Conservation (phyloP, 2,888 invertebrate species). For the Lingula anatina region DNA sequence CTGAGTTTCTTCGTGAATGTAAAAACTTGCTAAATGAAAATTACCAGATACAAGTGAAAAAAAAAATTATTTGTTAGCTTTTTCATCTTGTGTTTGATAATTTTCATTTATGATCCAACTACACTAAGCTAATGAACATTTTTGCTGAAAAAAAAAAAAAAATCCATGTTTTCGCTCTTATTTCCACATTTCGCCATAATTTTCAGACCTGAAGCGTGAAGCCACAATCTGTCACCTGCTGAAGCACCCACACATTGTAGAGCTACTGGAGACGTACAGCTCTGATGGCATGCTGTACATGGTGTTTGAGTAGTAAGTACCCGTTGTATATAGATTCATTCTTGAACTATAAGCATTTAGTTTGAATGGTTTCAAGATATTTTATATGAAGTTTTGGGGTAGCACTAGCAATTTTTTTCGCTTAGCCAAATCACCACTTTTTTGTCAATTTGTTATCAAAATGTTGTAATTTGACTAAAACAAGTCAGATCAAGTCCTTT, state of each 20-base stretch:
- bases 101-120: too few species aligned
- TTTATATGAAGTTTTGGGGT: background rate
- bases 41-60: too few species aligned
- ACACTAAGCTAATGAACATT: too few species aligned
- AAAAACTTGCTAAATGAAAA: too few species aligned
- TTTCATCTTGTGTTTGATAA: too few species aligned
- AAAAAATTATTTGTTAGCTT: too few species aligned
- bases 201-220: constrained; percentile 88
- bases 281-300: constrained; percentile 98
- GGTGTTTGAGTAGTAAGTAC: constrained; percentile 98
- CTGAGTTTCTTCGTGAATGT: background rate
- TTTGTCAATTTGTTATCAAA: background rate
- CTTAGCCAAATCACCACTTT: background rate
- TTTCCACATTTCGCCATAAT: too few species aligned
- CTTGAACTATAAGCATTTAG: background rate
- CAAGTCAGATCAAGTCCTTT: too few species aligned
- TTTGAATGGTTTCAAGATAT: background rate
- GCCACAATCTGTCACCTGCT: constrained; percentile 91
- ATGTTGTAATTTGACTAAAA: background rate
- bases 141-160: too few species aligned
- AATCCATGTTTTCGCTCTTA: too few species aligned
- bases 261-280: constrained; percentile 95
- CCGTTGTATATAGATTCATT: background rate
- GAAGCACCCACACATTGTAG: constrained; percentile 98
- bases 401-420: too few species aligned